Base-by-base conservation (phyloP, 2,888 invertebrate species). In the Macrostomum cliftonense region DNA sequence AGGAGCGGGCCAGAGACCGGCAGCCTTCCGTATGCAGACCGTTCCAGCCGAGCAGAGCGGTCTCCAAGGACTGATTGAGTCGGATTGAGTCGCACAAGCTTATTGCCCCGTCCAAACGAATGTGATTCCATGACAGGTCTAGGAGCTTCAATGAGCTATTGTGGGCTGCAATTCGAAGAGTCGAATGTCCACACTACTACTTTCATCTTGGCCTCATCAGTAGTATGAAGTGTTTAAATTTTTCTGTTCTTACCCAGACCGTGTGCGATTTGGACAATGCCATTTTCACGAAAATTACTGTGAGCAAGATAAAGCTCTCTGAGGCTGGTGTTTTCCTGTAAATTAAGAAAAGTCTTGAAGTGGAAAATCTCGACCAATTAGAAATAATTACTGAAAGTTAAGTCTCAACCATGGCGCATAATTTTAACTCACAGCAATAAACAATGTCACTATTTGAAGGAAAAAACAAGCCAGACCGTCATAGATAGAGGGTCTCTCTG, bases 231-330 rank as follows among this genome's bases (percentile, higher is more conserved):
- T 4, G 9, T 28, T 28, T 28, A 9, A 9, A 9, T 7, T 28
- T 28, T 28, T 9, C 28, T 28, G 17, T 40, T 40, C 45, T 45
- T 45, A 45, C 58, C 53, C 39, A 63, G 47, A 9, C 58, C 60
- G 13, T 54, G 55, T 42, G 69, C 65, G 20, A 77, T 55, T 43
- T 60, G 54, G 49, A 59, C 56, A 1, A 67, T 67, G 11, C 71
- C 67, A 20, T 58, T 61, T 54, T 75, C 71, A 9, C 71, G 68
- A 37, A 77, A 63, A 43, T 69, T 58, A 58, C 77, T 77, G 42
- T 74, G 68, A 46, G 73, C 71, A 36, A 77, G 53, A 62, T 73
- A 70, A 7, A 77, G 56, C 20, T 58, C 64, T 43, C 57, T 55
- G 14, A 65, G 38, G 9, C 54, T 45, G 4, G 42, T 42, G 39